phyloP scores from a whole-genome alignment of 1,140 invertebrate genomes.

The Cherax destructor region DNA sequence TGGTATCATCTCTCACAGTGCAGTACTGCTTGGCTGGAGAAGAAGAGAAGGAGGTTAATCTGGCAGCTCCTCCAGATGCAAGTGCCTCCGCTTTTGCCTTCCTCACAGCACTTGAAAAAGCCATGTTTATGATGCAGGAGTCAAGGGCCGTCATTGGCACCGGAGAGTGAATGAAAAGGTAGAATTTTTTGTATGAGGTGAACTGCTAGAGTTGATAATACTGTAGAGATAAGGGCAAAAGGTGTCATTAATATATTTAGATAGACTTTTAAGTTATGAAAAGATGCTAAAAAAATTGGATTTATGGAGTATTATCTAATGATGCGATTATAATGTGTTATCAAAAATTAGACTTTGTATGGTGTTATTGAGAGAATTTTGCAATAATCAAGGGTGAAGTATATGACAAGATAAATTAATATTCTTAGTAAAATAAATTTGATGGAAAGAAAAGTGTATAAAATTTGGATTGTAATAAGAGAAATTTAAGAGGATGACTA shows the following conservation, averaged over 20 bases:
- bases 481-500: too few species aligned
- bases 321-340: too few species aligned
- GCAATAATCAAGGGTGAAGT: too few species aligned
- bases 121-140: constrained; percentile 67
- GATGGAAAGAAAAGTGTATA: too few species aligned
- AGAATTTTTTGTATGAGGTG: too few species aligned
- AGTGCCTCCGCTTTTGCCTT: constrained; percentile 55
- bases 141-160: constrained; percentile 74
- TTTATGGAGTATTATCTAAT: too few species aligned
- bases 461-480: too few species aligned
- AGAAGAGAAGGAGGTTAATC: constrained; percentile 45
- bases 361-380: too few species aligned
- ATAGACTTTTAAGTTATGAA: background rate
- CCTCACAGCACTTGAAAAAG: constrained; percentile 67
- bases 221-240: background rate
- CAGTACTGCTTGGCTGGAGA: constrained; percentile 49
- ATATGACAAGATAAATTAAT: too few species aligned
- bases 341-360: too few species aligned
- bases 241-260: background rate
- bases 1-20: constrained; percentile 24
- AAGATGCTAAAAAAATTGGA: too few species aligned
- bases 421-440: too few species aligned
- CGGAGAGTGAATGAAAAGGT: constrained; percentile 64
- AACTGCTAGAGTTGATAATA: background rate
- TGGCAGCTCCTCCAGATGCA: constrained; percentile 58